Conservation (phyloP, 2,888 invertebrate species). For the Sialis lutaria region DNA sequence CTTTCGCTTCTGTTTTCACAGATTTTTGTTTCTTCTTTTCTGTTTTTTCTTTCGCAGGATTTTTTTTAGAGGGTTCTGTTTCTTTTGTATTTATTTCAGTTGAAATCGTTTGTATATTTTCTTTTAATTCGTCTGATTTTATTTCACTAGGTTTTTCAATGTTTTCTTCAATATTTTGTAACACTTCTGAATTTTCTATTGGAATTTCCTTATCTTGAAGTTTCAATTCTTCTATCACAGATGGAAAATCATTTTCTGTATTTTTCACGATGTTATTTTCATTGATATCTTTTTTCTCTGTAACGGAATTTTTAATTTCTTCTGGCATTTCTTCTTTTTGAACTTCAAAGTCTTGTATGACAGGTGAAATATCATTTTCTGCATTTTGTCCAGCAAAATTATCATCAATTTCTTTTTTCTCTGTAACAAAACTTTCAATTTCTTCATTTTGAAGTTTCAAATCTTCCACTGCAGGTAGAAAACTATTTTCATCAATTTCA, state of each 20-base stretch:
- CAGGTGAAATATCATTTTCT: background rate
- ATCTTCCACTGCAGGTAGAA: no score
- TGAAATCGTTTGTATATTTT: background rate
- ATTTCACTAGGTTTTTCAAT: slow-evolving; percentile 7
- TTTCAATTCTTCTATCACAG: slow-evolving; percentile 4
- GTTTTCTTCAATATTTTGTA: slow-evolving; percentile 9
- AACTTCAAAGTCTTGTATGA: slow-evolving; percentile 6
- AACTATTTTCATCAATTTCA: no score
- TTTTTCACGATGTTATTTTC: slow-evolving; percentile 13
- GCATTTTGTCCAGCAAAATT: no score
- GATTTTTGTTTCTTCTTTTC: background rate
- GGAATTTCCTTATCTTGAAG: slow-evolving; percentile 5
- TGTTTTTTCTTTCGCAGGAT: background rate
- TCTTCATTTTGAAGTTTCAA: no score
- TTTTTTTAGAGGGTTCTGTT: background rate
- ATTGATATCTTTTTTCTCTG: slow-evolving; percentile 11
- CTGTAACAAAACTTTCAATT: background rate
- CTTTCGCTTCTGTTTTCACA: background rate
- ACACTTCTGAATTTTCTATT: slow-evolving; percentile 5
- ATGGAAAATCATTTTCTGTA: slow-evolving; percentile 9
- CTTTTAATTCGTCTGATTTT: background rate
- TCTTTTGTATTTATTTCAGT: background rate
- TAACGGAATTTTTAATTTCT: background rate
- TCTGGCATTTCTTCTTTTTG: background rate
- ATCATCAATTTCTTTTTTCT: no score